A percentile compares a stretch with the other conserved stretches of the same genome.
phyloP scores from a whole-genome alignment of 2,797 vertebrate genomes.

The Balearica regulorum region DNA sequence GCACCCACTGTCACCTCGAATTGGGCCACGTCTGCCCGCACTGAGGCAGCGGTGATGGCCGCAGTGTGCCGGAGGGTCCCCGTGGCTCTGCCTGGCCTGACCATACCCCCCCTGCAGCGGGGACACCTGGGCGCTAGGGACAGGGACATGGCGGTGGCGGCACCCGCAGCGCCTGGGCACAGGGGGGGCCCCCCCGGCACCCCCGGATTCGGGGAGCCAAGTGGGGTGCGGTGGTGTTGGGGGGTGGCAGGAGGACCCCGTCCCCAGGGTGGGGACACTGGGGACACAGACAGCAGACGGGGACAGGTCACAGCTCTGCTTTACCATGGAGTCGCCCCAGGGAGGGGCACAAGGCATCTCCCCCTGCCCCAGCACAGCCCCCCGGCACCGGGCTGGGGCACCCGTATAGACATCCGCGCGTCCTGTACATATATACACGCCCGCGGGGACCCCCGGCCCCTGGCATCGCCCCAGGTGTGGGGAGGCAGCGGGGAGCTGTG shows the following conservation, averaged over 20 bases:
- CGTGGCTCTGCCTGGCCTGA: not conserved
- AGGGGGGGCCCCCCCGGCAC: not conserved
- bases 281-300: slow-evolving; percentile 29
- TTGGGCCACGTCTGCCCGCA: not conserved
- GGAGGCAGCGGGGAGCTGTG: not conserved
- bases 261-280: not conserved
- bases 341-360: not conserved
- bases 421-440: slow-evolving; percentile 42
- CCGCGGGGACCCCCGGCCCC: not conserved
- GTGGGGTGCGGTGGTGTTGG: rapidly evolving
- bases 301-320: slow-evolving; percentile 48
- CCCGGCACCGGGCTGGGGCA: not conserved
- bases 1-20: not conserved
- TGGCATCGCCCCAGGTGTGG: not conserved
- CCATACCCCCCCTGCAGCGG: not conserved
- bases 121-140: not conserved
- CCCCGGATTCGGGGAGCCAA: rapidly evolving
- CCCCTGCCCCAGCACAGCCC: not conserved
- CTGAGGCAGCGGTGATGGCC: not conserved
- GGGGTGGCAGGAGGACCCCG: not conserved
- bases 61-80: not conserved
- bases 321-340: slow-evolving; percentile 6
- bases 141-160: not conserved
- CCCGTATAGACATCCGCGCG: not conserved
- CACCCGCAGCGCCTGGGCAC: not conserved